Base-by-base conservation (phyloP, 2,888 invertebrate genomes). In the Peribatodes rhomboidaria region DNA sequence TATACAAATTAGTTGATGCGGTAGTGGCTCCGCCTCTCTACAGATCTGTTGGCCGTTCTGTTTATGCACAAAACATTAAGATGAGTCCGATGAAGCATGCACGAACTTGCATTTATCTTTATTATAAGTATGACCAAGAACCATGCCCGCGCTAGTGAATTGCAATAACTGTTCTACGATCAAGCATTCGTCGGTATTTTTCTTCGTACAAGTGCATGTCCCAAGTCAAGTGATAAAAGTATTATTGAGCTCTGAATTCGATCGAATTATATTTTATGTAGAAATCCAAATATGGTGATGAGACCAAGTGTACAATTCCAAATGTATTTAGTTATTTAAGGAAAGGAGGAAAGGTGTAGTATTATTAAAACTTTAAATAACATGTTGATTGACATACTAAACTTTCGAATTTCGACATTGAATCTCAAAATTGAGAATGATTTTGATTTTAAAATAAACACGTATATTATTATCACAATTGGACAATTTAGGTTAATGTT, bases 221-320 rank as follows among this genome's bases (percentile, higher is more conserved):
- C 41, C 16, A 41, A n/a, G n/a, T 14, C 14, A 47, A 7, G 52
- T 13, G 27, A 53, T 37, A 47, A 9, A 61, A 61, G 47, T 65
- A 61, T 50, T 58, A 42, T 57, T 55, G 60, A 63, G 49, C 61
- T 67, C 56, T 63, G 57, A 27, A 59, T 49, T 50, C 52, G 18
- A 62, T 57, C 56, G 56, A 62, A 62, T 44, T 57, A 49, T 44
- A 47, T 44, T 57, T n/a, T 35, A 62, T 6, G 35, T 46, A 46
- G 37, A 62, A 9, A 35, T 52, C 33, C 14, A 47, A 47, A 31
- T 20, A 35, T 18, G 22, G 46, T 13, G 11, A 13, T 46, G 18
- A 44, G 31, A 61, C 46, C 16, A 54, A 39, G 61, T 39, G 47
- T 54, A 61, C 47, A 47, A 61, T 54, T 61, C 61, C 61, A 61